Base-by-base conservation (phyloP, 2,113 vertebrate genomes). In the Meleagris gallopavo region DNA sequence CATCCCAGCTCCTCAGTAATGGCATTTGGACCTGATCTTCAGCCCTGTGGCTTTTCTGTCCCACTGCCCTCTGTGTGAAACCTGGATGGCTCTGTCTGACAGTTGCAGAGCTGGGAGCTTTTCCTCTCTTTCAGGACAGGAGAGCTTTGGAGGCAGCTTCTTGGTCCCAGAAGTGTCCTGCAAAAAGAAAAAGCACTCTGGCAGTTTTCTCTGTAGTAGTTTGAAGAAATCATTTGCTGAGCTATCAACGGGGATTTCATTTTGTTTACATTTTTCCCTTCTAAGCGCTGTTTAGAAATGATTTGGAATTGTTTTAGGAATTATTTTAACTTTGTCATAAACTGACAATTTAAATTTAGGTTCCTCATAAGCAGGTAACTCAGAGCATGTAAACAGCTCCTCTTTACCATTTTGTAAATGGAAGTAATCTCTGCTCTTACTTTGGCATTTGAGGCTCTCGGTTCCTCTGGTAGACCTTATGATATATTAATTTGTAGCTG, bases 401-500 rank as follows among this genome's bases (percentile, higher is more conserved):
- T 89, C 54, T 65, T 38, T 11, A 3, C 1, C 3, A 32, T 70
- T 91, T 29, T 21, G 7, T 85, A 97, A 94, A 80, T 64, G 75
- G 89, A 91, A 93, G 89, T 94, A 85, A 32, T 88, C 76, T 91
- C 94, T 94, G 82, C 82, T 95, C 85, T 95, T 69, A n/a, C 69
- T 91, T 71, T 94, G 88, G 85, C 94, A 81, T 71, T 87, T 87
- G 79, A 91, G 93, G 81, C 46, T 83, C 71, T 95, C 64, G 6
- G 22, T 69, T 90, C 78, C 78, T 85, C 74, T 89, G 81, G 58
- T 79, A 83, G 78, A 77, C 72, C 75, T 94, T 85, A 76, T 89
- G 96, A 93, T 92, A 82, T 77, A 92, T 97, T 96, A 76, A 95
- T 96, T 92, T 94, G 71, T 87, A 85, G 79, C 91, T 95, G 4